Base-by-base conservation (phyloP, 2,888 invertebrate species). In the Patella caerulea region DNA sequence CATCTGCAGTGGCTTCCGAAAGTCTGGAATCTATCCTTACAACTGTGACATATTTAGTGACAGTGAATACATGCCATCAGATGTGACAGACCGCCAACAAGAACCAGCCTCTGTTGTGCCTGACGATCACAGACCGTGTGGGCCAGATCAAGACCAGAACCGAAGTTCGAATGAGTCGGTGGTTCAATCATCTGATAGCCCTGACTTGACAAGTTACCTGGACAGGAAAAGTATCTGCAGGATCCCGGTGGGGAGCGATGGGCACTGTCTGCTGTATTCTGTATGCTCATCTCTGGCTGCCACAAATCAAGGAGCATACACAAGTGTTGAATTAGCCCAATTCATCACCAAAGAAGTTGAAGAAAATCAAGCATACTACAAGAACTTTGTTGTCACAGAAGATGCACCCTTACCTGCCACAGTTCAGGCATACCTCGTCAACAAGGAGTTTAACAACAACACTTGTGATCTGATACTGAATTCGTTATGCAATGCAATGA, bases 11-110 rank as follows among this genome's bases (percentile, higher is more conserved):
- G 80, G 80, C 34, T 80, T 80, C 69, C 29, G 54, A 55, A 72
- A 71, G 29, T 72, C 78, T 78, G 79, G 80, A 9, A 80, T 80
- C 54, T 76, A 69, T 54, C 82, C 80, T 24, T 79, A 76, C 52
- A 78, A 82, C 70, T 55, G 19, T n/a, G 69, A 73, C 53, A 56
- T 82, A n/a, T 80, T 82, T 59, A 73, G 71, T 53, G 76, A 80
- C 45, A n/a, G 52, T 15, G 78, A 81, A 19, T 81, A 78, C 65
- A 52, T 69, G 29, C 78, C 74, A 19, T 52, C 54, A 14, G 14
- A 54, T 34, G 78, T 78, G 34, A 79, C 75, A 70, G 73, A 77
- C 70, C 78, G 76, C 19, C 80, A 29, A 29, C 29, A 29, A 29
- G 29, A 29, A 29, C 29, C 29, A 29, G 29, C 29, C 29, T 29